A percentile compares a stretch with the other conserved stretches of the same genome.
Conservation (phyloP, 1,140 invertebrate species). For the Ooceraea biroi region DNA sequence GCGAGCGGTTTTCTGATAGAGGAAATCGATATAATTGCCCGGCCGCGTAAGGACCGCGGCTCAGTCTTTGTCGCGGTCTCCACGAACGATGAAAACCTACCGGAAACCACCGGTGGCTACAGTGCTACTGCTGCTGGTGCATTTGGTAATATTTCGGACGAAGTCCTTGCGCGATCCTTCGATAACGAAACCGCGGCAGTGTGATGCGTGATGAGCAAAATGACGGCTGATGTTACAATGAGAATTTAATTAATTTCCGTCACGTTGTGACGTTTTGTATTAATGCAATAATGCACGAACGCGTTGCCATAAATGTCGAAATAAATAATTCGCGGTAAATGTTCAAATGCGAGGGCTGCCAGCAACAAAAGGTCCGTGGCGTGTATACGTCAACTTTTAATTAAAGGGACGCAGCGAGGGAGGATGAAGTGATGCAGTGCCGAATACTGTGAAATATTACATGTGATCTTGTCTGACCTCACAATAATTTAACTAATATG, state of each 20-base stretch:
- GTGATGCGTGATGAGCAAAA: not conserved
- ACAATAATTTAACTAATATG: slow-evolving; percentile 42
- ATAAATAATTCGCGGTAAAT: slow-evolving; percentile 25
- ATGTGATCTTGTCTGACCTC: not conserved
- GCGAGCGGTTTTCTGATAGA: slow-evolving; percentile 71
- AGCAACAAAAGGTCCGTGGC: slow-evolving; percentile 13
- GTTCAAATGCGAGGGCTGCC: not conserved
- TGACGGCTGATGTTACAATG: too few species aligned
- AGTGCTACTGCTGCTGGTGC: slow-evolving; percentile 71
- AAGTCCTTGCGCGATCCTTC: not conserved
- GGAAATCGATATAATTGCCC: slow-evolving; percentile 80
- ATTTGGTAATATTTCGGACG: slow-evolving; percentile 75
- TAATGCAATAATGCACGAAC: slow-evolving; percentile 2
- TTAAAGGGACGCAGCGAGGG: not conserved
- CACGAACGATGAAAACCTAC: slow-evolving; percentile 73
- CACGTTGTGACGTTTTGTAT: not conserved
- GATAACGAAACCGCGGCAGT: not conserved
- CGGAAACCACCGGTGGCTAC: slow-evolving; percentile 63
- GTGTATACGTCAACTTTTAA: slow-evolving; percentile 55
- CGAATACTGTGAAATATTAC: slow-evolving; percentile 45
- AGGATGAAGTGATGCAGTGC: not conserved
- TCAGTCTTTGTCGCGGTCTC: slow-evolving; percentile 76
- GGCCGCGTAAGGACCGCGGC: slow-evolving; percentile 43
- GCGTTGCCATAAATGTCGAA: not conserved
- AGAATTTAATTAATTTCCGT: slow-evolving; percentile 28